Evolutionary conservation across 2,888 invertebrate genomes (phyloP), one percentile per base, ranked within the genome.

Genomic region (Parasteatoda lunata): DNA sequence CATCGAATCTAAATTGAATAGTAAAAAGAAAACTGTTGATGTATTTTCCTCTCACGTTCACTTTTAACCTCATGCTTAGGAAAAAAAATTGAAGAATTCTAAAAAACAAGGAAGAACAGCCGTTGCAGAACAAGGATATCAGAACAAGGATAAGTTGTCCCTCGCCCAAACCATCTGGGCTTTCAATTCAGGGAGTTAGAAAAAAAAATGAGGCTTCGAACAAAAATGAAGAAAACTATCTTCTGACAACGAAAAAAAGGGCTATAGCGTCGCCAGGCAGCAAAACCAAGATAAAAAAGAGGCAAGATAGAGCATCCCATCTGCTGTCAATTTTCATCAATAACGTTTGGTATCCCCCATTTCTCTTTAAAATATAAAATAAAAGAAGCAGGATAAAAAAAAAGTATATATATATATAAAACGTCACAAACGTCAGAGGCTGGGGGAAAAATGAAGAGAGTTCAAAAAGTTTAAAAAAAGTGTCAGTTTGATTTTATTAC

Each of bases 401-500:
- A n/a, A n/a, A n/a, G n/a, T n/a, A n/a, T n/a, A n/a, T n/a, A n/a
- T n/a, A n/a, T 47, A 70, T 52, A 77, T 77, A 47, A 77, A 77
- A 48, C 15, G 13, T 70, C 54, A 79, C 49, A 49, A 70, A 79
- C 64, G 49, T 49, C 47, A 47, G 69, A 47, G 45, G 11, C 13
- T 48, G 47, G 45, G 30, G 45, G 13, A 48, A 47, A 69, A 45
- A 69, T 69, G 59, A 59, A 59, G 59, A 59, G 59, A 59, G 59
- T 59, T 59, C 59, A 59, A 49, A 54, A 78, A 78, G 45, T 69
- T 54, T 52, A 15, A 11, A 78, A 59, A 83, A 83, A 83, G 65
- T 84, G 66, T 66, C 83, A 45, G 77, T 77, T 70, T 84, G 83
- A 84, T 84, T 84, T 84, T 84, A 84, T 77, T 84, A 77, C 83